A percentile compares a stretch with the other conserved stretches of the same genome.
These are phyloP conservation scores for Reticulitermes lucifugus DNA, from an alignment of 2,888 invertebrate species.

Conservation along the genomic window DNA sequence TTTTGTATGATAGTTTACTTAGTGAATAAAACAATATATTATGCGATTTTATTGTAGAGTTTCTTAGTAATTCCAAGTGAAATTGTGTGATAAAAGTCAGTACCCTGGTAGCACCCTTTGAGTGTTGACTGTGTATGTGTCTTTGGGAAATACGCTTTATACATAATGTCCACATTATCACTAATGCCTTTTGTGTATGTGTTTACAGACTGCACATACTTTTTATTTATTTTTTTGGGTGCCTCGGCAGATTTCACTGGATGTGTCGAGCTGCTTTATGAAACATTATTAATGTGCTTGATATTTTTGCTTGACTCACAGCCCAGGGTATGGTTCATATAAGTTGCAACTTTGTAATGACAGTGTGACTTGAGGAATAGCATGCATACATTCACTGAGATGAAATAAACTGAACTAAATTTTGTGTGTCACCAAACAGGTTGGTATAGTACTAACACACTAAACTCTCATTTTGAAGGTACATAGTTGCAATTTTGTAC, in stretches of 20 bases:
- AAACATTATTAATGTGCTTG: too few relatives aligned
- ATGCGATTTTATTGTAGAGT: not conserved
- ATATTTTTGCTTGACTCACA: too few relatives aligned
- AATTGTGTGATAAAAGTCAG: slow-evolving; percentile 3
- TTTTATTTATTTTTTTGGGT: not conserved
- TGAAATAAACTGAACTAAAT: too few relatives aligned
- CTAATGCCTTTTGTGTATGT: not conserved
- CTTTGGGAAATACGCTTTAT: not conserved
- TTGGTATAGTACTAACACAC: too few relatives aligned
- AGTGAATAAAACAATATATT: slow-evolving; percentile 13
- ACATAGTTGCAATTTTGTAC: too few relatives aligned
- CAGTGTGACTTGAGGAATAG: too few relatives aligned
- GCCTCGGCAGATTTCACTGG: not conserved
- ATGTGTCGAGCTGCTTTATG: too few relatives aligned
- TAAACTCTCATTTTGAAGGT: too few relatives aligned
- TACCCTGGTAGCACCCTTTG: slow-evolving; percentile 25
- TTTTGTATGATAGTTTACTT: slow-evolving; percentile 10
- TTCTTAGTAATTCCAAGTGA: not conserved
- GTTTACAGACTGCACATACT: not conserved
- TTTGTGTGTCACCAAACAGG: too few relatives aligned
- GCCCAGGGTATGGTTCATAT: too few relatives aligned
- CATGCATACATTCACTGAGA: too few relatives aligned
- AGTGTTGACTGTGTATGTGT: not conserved
- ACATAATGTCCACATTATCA: not conserved
- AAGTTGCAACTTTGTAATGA: too few relatives aligned